Conservation (phyloP, 2,113 vertebrate genomes). For the Siniperca chuatsi region DNA sequence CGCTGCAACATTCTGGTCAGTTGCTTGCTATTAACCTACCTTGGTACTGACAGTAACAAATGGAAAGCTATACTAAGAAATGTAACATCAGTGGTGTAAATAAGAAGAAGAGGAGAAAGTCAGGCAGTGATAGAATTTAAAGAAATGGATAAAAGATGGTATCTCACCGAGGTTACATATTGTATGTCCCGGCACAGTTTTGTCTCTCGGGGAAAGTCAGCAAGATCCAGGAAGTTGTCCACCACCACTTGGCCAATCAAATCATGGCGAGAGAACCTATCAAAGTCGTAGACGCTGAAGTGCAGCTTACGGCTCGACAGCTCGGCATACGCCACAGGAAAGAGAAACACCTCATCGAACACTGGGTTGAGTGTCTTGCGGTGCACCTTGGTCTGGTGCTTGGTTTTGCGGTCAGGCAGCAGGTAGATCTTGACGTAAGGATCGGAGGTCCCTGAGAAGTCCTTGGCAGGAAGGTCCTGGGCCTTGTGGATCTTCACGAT, state of each 20-base stretch:
- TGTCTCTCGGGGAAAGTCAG: constrained; percentile 97
- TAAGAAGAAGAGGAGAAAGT: not conserved
- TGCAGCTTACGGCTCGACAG: constrained; percentile 93
- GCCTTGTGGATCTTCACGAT: constrained; percentile 98
- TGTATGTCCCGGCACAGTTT: constrained; percentile 96
- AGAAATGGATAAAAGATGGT: not conserved
- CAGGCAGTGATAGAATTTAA: not conserved
- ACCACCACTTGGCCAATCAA: constrained; percentile 98
- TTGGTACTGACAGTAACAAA: not conserved
- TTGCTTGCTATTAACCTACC: too few relatives aligned
- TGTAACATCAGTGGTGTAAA: not conserved
- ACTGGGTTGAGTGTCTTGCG: constrained; percentile 98
- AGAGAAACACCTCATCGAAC: constrained; percentile 98
- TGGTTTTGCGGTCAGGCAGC: constrained; percentile 97
- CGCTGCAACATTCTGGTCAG: not conserved
- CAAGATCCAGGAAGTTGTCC: constrained; percentile 98
- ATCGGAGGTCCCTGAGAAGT: constrained; percentile 98
- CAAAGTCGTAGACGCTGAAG: constrained; percentile 99
- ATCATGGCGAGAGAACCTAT: constrained; percentile 98
- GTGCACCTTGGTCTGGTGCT: constrained; percentile 99
- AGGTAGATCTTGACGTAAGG: constrained; percentile 99
- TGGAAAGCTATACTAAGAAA: not conserved
- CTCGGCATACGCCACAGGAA: constrained; percentile 93
- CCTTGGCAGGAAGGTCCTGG: constrained; percentile 95
- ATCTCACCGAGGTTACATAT: constrained; percentile 96